Evolutionary conservation across 2,888 invertebrate genomes (phyloP), one percentile per base, ranked within the genome.

Genomic region (Heliconius sara): DNA sequence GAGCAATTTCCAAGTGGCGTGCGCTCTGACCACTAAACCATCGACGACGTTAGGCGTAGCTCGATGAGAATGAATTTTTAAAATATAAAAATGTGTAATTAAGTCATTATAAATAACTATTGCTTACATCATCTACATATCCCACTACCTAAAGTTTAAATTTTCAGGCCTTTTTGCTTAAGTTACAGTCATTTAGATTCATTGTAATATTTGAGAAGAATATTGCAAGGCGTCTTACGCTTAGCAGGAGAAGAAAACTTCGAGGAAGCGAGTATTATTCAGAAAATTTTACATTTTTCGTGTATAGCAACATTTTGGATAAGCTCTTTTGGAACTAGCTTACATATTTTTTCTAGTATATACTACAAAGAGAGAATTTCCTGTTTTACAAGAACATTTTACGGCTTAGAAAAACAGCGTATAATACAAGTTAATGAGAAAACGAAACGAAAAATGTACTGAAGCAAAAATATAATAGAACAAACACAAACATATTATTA

Each of bases 401-500:
- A 16, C 39, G n/a, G 25, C 9, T 43, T 70, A 70, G 43, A 47
- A 70, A 47, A 70, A 70, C 43, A 70, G 13, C 4, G 6, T 25
- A 13, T 43, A 70, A 43, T 13, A 70, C n/a, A 72, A 52, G 52
- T 57, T n/a, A 57, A 72, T 72, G 22, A 10, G 7, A 57, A 72
- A 57, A 57, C 12, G 25, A 16, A 74, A 34, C n/a, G 60, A 39
- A 63, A 39, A 74, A 39, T 16, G 25, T 60, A 63, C 52, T 30
- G 25, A 43, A 16, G 25, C 43, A 27, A 75, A 27, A 65, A 19
- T 75, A 27, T 65, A 12, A 75, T 19, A 19, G 65, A 75, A 19
- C 25, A 75, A 47, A 75, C 3, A 65, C 63, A 77, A 30, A 30
- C 12, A 39, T 75, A 47, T 75, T 79, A 74, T 68, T 78, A 79